These are phyloP conservation scores for Recurvirostra avosetta DNA, from an alignment of 2,113 vertebrate genomes.

Conservation along the genomic window DNA sequence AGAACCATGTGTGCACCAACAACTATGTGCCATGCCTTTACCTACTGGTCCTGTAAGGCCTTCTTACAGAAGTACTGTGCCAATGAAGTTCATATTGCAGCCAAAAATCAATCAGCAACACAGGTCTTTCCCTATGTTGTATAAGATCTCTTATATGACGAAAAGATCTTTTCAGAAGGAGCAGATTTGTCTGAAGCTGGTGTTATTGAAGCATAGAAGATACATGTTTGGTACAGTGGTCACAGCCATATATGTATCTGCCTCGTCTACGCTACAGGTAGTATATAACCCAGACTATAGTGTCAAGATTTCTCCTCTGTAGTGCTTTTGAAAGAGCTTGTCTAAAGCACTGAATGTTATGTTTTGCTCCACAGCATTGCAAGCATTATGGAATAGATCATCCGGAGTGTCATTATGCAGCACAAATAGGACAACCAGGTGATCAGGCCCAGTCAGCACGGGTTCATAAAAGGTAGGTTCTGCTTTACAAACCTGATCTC, in stretches of 20 bases:
- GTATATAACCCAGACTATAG: background rate
- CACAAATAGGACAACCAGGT: too few relatives aligned
- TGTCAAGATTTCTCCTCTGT: background rate
- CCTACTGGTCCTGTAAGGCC: background rate
- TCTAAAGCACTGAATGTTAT: background rate
- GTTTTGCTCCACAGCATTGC: background rate
- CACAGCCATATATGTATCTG: background rate
- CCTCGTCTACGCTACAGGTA: rapidly evolving
- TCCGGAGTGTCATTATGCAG: too few relatives aligned
- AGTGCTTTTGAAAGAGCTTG: background rate
- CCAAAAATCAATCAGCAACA: background rate
- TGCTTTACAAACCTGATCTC: too few relatives aligned
- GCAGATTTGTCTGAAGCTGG: background rate
- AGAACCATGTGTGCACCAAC: background rate
- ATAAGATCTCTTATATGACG: background rate
- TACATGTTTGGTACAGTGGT: background rate
- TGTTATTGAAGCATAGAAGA: background rate
- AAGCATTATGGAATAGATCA: background rate
- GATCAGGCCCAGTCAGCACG: too few relatives aligned
- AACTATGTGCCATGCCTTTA: background rate
- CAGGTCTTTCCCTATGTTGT: background rate
- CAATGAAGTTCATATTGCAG: background rate
- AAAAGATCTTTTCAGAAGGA: background rate
- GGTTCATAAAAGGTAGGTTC: too few relatives aligned
- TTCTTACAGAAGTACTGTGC: background rate